Conservation (phyloP, 2,797 vertebrate genomes). For the Carduelis carduelis region DNA sequence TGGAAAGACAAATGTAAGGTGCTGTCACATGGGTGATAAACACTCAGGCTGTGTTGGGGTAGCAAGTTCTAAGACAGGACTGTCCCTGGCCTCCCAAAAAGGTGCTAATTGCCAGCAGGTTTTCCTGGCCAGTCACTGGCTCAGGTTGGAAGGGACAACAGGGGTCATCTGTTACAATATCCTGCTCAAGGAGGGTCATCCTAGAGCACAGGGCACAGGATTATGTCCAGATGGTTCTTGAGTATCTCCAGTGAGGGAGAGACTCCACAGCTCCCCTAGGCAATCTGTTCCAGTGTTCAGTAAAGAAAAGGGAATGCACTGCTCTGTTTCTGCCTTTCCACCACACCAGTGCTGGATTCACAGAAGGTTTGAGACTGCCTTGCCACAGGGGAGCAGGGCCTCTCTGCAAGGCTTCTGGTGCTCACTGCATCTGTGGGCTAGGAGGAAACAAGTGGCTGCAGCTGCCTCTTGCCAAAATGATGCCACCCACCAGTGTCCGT, state of each 20-base stretch:
- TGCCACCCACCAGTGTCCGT: background rate
- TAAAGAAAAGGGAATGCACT: background rate
- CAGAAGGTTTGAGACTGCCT: background rate
- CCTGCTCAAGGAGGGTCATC: background rate
- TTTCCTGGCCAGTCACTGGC: background rate
- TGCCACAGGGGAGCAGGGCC: rapidly evolving
- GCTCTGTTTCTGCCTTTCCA: background rate
- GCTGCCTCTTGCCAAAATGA: background rate
- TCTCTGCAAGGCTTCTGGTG: background rate
- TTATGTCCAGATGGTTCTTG: background rate
- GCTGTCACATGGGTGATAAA: rapidly evolving
- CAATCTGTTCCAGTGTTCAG: background rate
- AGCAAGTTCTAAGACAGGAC: background rate
- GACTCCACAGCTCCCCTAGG: background rate
- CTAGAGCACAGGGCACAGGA: background rate
- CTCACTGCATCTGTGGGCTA: background rate
- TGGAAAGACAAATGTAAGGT: background rate
- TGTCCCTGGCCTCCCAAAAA: background rate
- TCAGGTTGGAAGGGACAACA: background rate
- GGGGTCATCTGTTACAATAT: background rate
- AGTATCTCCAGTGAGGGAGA: background rate
- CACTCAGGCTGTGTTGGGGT: background rate
- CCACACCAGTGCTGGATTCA: background rate
- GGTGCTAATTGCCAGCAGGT: background rate
- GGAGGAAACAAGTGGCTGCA: rapidly evolving